A percentile compares a stretch with the other conserved stretches of the same genome.
Conservation (phyloP, 2,888 invertebrate species). For the Cyrtodaria siliqua region DNA sequence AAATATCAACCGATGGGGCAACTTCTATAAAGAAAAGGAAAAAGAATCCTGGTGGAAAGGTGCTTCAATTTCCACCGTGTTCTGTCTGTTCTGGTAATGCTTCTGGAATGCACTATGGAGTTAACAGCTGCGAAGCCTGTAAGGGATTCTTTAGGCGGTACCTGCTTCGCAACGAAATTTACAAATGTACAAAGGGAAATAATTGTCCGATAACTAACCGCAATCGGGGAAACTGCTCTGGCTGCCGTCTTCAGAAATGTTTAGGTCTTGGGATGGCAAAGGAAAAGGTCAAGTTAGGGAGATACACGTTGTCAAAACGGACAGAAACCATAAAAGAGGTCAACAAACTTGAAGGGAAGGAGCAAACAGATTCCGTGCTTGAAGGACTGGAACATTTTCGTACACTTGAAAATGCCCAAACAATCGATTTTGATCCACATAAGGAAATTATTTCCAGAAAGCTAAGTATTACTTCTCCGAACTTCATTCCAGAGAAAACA, state of each 20-base stretch:
- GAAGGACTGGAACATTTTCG: background rate
- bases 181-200: conserved; percentile 52
- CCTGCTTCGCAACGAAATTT: conserved; percentile 39
- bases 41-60: conserved; percentile 3
- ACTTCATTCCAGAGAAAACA: background rate
- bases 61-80: conserved; percentile 57
- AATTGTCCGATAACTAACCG: conserved; percentile 46
- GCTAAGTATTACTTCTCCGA: background rate
- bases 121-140: conserved; percentile 61
- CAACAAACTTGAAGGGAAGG: conserved; percentile 41
- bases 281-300: conserved; percentile 52
- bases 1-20: too few species aligned
- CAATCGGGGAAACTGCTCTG: conserved; percentile 56
- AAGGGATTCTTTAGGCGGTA: conserved; percentile 62
- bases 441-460: conserved; percentile 5
- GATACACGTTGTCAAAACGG: conserved; percentile 54
- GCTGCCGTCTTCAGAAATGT: conserved; percentile 55
- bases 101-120: conserved; percentile 58
- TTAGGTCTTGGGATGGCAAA: conserved; percentile 58
- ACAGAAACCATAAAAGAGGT: conserved; percentile 55
- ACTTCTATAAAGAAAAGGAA: background rate
- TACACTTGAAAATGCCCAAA: background rate
- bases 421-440: background rate
- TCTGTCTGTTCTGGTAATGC: conserved; percentile 52
- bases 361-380: conserved; percentile 4